Base-by-base conservation (phyloP, 2,797 vertebrate species). In the Heliangelus exortis region DNA sequence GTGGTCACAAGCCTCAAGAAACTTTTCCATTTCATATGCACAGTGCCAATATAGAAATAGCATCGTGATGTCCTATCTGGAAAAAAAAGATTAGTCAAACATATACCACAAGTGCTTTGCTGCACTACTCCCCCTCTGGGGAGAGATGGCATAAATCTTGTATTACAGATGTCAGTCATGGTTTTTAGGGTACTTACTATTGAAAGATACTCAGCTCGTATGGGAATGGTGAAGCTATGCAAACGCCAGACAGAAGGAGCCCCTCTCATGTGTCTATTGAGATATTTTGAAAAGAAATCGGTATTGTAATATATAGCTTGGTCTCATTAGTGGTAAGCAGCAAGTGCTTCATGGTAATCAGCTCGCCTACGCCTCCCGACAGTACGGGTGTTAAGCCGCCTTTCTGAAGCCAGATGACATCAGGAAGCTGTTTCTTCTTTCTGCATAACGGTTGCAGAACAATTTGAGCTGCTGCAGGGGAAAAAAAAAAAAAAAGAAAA, bases 301-400 rank as follows among this genome's bases (percentile, higher is more conserved):
- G 7, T 59, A 28, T 66, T 57, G 17, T 11, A 84, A 69, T 0
- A 17, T 55, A 10, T 33, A 53, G 45, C n/a, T 93, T 0, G 0
- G 33, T 33, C 1, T 4, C 73, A 66, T 78, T 51, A 68, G 76
- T 0, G 0, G 16, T 75, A 59, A 72, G 47, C 75, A 89, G 84
- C 41, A 68, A 72, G 87, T 9, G 18, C 33, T 17, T 4, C 28
- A 1, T 10, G 10, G 61, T 21, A 23, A 63, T 50, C 54, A 34
- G 71, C 76, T 90, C 1, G 1, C 92, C 87, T 19, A 69, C 19
- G 8, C 55, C n/a, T 57, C 36, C 2, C 4, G 14, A 48, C 17
- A 69, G 62, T 33, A 41, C 28, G 58, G 66, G 47, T 14, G 21
- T 57, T 72, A 71, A 73, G 55, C 80, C 34, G 9, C 11, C 21